These are phyloP conservation scores for Gouania willdenowi DNA, from an alignment of 2,797 vertebrate species.

Conservation along the genomic window DNA sequence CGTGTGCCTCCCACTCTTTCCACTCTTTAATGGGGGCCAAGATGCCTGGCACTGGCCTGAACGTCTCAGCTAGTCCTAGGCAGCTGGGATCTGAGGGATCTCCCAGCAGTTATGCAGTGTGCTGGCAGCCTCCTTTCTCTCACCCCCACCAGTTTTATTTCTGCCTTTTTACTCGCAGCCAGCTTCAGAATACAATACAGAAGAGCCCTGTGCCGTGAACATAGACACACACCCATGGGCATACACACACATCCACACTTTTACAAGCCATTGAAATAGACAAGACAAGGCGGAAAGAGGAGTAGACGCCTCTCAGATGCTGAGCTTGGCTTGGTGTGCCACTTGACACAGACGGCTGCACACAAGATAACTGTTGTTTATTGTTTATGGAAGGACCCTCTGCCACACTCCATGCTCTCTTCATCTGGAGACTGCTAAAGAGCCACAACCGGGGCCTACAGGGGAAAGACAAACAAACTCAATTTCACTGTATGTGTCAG, in stretches of 20 bases:
- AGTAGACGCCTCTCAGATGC: slow-evolving; percentile 70
- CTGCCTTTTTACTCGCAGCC: slow-evolving; percentile 70
- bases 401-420: slow-evolving; percentile 59
- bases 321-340: slow-evolving; percentile 54
- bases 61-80: slow-evolving; percentile 67
- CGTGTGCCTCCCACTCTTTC: slow-evolving; percentile 45
- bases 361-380: slow-evolving; percentile 75
- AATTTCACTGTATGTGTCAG: slow-evolving; percentile 33
- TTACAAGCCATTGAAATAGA: slow-evolving; percentile 64
- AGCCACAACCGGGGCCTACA: slow-evolving; percentile 39
- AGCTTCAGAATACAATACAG: slow-evolving; percentile 73
- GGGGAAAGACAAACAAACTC: slow-evolving; percentile 25
- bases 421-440: slow-evolving; percentile 54
- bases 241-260: slow-evolving; percentile 63
- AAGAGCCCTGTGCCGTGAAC: slow-evolving; percentile 62
- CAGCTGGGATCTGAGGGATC: slow-evolving; percentile 78
- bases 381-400: slow-evolving; percentile 66
- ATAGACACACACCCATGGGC: slow-evolving; percentile 44
- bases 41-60: slow-evolving; percentile 74
- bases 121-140: slow-evolving; percentile 59
- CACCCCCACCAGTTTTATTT: slow-evolving; percentile 60
- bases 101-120: slow-evolving; percentile 71
- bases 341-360: slow-evolving; percentile 62
- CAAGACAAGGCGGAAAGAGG: slow-evolving; percentile 61
- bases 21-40: slow-evolving; percentile 60